Evolutionary conservation across 2,888 invertebrate species (phyloP).

Genomic region (Latrodectus hesperus): DNA sequence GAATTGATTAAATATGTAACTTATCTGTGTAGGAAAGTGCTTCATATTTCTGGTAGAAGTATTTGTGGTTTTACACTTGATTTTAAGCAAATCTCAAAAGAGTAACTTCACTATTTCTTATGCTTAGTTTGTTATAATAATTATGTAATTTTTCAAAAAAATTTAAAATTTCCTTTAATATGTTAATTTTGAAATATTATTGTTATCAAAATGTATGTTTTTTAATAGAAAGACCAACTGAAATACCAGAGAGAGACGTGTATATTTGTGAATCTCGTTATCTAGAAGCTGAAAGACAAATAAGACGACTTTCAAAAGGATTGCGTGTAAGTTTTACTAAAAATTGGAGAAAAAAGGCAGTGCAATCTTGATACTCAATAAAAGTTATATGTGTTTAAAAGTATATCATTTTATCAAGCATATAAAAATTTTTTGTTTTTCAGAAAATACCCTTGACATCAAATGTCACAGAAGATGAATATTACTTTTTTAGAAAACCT

Average conservation of each 20-base stretch:
- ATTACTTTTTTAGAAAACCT: slow-evolving; percentile 84
- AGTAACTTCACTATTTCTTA: no score
- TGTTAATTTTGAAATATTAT: not conserved
- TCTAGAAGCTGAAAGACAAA: slow-evolving; percentile 86
- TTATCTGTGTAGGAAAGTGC: no score
- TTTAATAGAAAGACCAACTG: slow-evolving; percentile 88
- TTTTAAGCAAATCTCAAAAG: no score
- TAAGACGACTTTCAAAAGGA: slow-evolving; percentile 81
- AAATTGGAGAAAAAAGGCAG: no score
- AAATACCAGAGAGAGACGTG: slow-evolving; percentile 92
- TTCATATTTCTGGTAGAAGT: no score
- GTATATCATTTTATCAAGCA: not conserved
- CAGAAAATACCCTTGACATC: slow-evolving; percentile 84
- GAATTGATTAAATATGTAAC: no score
- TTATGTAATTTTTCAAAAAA: no score
- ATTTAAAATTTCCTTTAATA: not conserved
- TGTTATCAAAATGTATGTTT: not conserved
- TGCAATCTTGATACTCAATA: not conserved
- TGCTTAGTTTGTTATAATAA: no score
- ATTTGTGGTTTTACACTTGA: no score
- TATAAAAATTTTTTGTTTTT: slow-evolving; percentile 69
- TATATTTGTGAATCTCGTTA: slow-evolving; percentile 94
- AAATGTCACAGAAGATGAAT: slow-evolving; percentile 92
- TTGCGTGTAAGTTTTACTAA: slow-evolving; percentile 70
- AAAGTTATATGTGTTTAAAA: not conserved